Evolutionary conservation across 2,113 vertebrate genomes (phyloP).

Genomic region (Xiphorhynchus elegans): DNA sequence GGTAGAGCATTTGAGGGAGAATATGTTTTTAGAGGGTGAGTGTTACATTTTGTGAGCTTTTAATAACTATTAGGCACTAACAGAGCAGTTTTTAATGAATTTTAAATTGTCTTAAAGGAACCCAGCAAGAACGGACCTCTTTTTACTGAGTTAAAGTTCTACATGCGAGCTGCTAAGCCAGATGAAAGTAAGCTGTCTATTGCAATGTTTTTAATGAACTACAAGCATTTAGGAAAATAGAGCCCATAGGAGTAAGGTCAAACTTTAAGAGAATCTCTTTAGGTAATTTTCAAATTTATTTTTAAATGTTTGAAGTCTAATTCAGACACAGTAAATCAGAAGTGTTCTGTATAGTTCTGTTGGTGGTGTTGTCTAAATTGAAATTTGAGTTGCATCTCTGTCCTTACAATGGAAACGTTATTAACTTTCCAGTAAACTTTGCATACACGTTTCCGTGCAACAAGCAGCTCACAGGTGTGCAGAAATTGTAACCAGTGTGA

Average conservation of each 20-base stretch:
- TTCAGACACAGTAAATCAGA: background rate
- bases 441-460: background rate
- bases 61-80: background rate
- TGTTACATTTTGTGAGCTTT: background rate
- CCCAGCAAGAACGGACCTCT: slow-evolving; percentile 95
- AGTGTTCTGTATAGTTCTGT: background rate
- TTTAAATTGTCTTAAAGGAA: slow-evolving; percentile 82
- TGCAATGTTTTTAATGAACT: slow-evolving; percentile 59
- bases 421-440: background rate
- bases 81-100: slow-evolving; percentile 3
- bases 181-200: slow-evolving; percentile 87
- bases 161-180: slow-evolving; percentile 95
- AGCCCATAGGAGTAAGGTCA: background rate
- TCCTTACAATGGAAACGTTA: background rate
- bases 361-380: background rate
- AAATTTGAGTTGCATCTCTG: background rate
- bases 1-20: background rate
- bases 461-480: background rate
- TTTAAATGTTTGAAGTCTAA: background rate
- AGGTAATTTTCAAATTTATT: background rate
- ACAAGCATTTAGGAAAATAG: slow-evolving; percentile 7
- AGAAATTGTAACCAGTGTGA: background rate
- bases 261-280: background rate
- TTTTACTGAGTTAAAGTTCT: slow-evolving; percentile 96
- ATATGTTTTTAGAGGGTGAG: background rate